Base-by-base conservation (phyloP, 2,797 vertebrate species). In the Mastacembelus armatus region DNA sequence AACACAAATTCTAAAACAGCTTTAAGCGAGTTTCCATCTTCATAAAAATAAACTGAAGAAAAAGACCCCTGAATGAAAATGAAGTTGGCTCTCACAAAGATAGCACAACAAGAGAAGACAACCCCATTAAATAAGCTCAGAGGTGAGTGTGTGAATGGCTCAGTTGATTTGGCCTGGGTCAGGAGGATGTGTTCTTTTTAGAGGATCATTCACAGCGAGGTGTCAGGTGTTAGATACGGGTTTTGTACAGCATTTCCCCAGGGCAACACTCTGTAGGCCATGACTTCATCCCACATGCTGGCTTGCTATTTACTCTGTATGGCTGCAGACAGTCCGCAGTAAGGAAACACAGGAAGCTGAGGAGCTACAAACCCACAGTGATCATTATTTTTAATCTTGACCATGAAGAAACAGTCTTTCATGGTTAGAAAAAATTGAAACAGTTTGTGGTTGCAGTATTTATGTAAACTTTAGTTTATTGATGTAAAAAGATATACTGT, bases 131-230 rank as follows among this genome's bases (percentile, higher is more conserved):
- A 59, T 32, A 10, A 38, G 16, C 61, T 66, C 22, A 10, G 40
- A 33, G 26, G 1, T 6, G 49, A 79, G 76, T 81, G 54, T 44
- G 54, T 86, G 78, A 85, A 84, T 24, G 59, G 39, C 24, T 45
- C 52, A 67, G 77, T 88, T 85, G 65, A 84, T 87, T 88, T 79
- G 58, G 32, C 22, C 45, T 15, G 38, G 33, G 42, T 64, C 50
- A 62, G 71, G 64, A 85, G 81, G 84, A 82, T 71, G 78, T 66
- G 36, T 52, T 8, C 69, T 84, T 65, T 81, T 89, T 67, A 80
- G 45, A 60, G 62, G 75, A 72, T 80, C 67, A 50, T 88, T 91
- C 74, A 71, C 87, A 73, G 71, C 10, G 76, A 89, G 71, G 84
- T 90, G 88, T 86, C 79, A 83, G 77, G 66, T 82, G 78, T 78